Evolutionary conservation across 2,113 vertebrate genomes (phyloP), one percentile per base, ranked within the genome.

Genomic region (Crocuta crocuta): DNA sequence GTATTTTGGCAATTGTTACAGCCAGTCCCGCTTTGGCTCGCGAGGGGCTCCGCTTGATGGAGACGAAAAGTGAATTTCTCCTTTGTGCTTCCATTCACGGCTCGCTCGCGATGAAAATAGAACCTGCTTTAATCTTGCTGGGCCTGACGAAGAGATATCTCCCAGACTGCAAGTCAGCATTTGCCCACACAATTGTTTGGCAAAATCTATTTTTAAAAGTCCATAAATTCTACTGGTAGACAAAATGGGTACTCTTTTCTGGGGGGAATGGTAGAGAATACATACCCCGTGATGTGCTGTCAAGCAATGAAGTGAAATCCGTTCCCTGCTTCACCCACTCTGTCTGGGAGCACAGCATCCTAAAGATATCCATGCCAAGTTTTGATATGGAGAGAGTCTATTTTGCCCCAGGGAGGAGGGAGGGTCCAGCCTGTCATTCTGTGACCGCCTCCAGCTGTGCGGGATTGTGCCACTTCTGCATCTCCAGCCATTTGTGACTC

Each of bases 121-220:
- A 98, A 97, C 95, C 92, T 97, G 97, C 98, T 98, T 98, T 98
- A 90, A 98, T 98, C 98, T 98, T 96, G 89, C 97, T 9, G 74
- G 97, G 97, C 97, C 98, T 98, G 98, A 98, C 48, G 73, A 98
- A 98, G 98, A 98, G 97, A 97, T 98, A 97, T 94, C 96, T 98
- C 82, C 94, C 97, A 98, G 98, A 98, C 98, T 98, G 98, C 98
- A 97, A 98, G 98, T 99, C 98, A 98, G 98, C 98, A 98, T 97
- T 99, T 98, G 98, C 98, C 96, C 97, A 91, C 96, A 97, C 90
- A 97, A 98, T 98, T 97, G 97, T 98, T 98, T 97, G 98, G 97
- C 97, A 97, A 98, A 98, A 98, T 98, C 98, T 99, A 98, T 98
- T 99, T 99, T 99, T 98, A 98, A 98, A 98, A 98, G 97, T 98